Evolutionary conservation across 2,888 invertebrate species (phyloP), one percentile per base, ranked within the genome.

Genomic region (Apodemia zela): DNA sequence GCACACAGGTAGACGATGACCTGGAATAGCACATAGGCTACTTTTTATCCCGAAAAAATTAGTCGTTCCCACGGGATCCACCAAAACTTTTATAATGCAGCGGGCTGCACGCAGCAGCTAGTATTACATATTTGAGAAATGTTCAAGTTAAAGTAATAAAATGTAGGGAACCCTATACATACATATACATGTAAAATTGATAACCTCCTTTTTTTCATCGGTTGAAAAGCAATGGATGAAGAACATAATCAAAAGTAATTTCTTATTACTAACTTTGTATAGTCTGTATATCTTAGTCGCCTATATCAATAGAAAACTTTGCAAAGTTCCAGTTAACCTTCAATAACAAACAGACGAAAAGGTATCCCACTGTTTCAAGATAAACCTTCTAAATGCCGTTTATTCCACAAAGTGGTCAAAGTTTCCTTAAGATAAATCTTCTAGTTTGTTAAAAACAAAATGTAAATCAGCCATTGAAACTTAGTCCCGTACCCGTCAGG

Each of bases 401-500:
- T 63, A 60, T 63, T 67, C 60, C 60, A 65, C 65, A 63, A 63
- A 63, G 63, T 63, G 61, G 65, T 33, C 59, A 51, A 51, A 51
- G 51, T 51, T 51, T 51, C 13, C 51, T 17, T 18, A 51, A 51
- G 42, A 17, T 15, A 35, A 62, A 47, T 61, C 57, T 60, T 54
- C 51, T 65, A 61, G 47, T 54, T 63, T 51, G 63, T 63, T 63
- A 63, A 61, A 45, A 61, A 61, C 49, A 64, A 63, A 68, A 66
- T 65, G 64, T 65, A 66, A 68, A 69, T 65, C 38, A 61, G 65
- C 65, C 63, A 66, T 66, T 65, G 63, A 67, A 68, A 68, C 70
- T 70, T 70, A 25, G 42, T 11, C 62, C 59, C 59, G 11, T 58
- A 45, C 64, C 33, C 68, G 57, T 63, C 38, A 60, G 73, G 69